Evolutionary conservation across 2,888 invertebrate species (phyloP), one percentile per base, ranked within the genome.

Genomic region (Mesorhabditis sp.): DNA sequence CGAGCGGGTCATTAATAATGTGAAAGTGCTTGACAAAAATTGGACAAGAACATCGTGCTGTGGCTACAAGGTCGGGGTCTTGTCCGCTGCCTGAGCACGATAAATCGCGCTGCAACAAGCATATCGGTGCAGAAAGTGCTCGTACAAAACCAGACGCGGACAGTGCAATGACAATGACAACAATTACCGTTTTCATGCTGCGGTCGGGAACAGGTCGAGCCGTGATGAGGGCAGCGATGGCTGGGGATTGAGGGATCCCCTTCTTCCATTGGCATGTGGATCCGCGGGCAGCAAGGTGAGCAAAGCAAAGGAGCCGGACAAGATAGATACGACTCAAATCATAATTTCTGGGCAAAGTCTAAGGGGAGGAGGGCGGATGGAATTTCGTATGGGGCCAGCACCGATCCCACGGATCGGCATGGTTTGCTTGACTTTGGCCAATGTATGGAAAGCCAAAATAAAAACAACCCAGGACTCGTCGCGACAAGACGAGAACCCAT

Each of bases 181-280:
- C 63, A n/a, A 15, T 28, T 62, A 62, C 63, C 63, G 58, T 50
- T 50, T 50, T 50, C 58, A 50, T 50, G 58, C 58, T 13, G 58
- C 28, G 28, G 28, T 28, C 28, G 28, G 28, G 28, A 28, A 28
- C 28, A 28, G 28, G 28, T 28, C 2, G 28, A 28, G 28, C 28
- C 28, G 28, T 28, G 28, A 28, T 28, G 28, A 10, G 58, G 7
- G 58, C 58, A 50, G 58, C 58, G 10, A n/a, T 50, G 7, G 58
- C n/a, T 50, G 58, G 58, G 58, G 58, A 50, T 50, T 50, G 58
- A n/a, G 58, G 58, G 10, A 13, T 50, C 58, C 58, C 7, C n/a
- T 50, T 13, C 58, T 50, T 13, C 28, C 28, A 28, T 28, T 28
- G 28, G 28, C 28, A 28, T 28, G 28, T 28, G 28, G 28, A 28